Evolutionary conservation across 2,113 vertebrate genomes (phyloP).

Genomic region (Eulacestoma nigropectus): DNA sequence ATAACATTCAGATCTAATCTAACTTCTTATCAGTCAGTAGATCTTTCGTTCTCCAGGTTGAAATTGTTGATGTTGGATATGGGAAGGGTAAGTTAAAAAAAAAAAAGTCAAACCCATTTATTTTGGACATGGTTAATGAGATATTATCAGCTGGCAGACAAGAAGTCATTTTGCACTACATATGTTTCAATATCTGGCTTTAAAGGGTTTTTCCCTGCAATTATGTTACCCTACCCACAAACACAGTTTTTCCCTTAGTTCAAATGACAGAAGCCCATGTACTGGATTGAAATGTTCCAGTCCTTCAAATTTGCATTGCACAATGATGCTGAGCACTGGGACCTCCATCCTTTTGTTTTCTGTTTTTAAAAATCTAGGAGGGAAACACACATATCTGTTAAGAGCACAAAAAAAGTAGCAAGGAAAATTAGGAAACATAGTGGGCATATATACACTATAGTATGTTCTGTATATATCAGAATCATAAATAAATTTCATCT

Average conservation of each 20-base stretch:
- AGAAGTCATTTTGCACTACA: not conserved
- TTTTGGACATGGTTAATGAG: not conserved
- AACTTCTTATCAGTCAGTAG: not conserved
- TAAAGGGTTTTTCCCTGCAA: conserved; percentile 6
- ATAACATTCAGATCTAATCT: not conserved
- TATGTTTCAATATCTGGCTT: not conserved
- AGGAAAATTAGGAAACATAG: not conserved
- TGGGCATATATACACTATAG: not conserved
- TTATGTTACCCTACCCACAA: not conserved
- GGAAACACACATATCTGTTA: not conserved
- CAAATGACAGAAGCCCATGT: conserved; percentile 11
- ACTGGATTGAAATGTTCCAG: conserved; percentile 2
- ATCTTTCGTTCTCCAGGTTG: not conserved
- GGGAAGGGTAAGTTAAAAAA: not conserved
- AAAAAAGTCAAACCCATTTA: not conserved
- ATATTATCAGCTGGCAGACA: not conserved
- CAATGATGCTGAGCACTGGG: not conserved
- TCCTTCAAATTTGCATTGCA: not conserved
- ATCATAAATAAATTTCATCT: not conserved
- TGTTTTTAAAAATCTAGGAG: not conserved
- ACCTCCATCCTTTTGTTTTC: not conserved
- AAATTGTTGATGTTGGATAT: not conserved
- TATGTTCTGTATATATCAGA: not conserved
- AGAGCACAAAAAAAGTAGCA: not conserved
- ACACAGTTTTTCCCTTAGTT: not conserved